phyloP scores from a whole-genome alignment of 2,113 vertebrate species.

The Cryptotis parvus region DNA sequence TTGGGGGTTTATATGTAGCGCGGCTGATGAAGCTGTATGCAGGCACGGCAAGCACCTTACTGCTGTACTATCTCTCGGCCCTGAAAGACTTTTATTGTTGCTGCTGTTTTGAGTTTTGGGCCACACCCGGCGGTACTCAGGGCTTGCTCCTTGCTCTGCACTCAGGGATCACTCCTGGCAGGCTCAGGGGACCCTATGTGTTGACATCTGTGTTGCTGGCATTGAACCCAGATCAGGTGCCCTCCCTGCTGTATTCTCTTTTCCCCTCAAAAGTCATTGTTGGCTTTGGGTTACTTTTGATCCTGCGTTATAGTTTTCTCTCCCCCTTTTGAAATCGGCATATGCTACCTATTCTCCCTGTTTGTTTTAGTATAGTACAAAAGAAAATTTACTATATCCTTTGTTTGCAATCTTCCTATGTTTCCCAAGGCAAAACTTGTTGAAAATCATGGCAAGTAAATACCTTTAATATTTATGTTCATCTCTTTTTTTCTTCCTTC shows the following conservation, averaged over 20 bases:
- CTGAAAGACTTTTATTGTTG: background rate
- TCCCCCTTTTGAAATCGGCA: background rate
- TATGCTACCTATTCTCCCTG: background rate
- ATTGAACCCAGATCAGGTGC: too few relatives aligned
- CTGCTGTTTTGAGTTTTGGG: too few relatives aligned
- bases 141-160: too few relatives aligned
- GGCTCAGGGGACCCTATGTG: too few relatives aligned
- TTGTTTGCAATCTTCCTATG: background rate
- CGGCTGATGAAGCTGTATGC: too few relatives aligned
- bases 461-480: background rate
- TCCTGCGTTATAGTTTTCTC: background rate
- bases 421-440: conserved; percentile 49
- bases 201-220: too few relatives aligned
- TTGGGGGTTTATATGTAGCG: too few relatives aligned
- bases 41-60: background rate
- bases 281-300: background rate
- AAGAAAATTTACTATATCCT: conserved; percentile 8
- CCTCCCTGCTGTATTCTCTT: background rate
- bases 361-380: background rate
- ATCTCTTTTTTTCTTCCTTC: conserved; percentile 40
- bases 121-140: too few relatives aligned
- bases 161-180: too few relatives aligned
- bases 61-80: background rate
- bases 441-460: conserved; percentile 21
- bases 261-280: background rate